phyloP scores from a whole-genome alignment of 2,888 invertebrate species.

The Seira ritae region DNA sequence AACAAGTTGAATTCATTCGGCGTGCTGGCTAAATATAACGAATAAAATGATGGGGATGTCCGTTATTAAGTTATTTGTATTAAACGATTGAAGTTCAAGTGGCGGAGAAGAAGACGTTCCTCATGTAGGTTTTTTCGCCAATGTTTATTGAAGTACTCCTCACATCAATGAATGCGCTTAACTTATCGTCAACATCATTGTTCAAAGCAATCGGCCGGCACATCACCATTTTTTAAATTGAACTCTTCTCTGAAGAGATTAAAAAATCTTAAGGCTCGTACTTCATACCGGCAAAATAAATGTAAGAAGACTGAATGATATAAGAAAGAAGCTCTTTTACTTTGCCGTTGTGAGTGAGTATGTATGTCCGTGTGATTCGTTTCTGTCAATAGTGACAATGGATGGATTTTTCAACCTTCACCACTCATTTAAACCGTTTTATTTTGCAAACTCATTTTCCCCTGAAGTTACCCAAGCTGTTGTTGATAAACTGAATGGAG shows the following conservation, averaged over 20 bases:
- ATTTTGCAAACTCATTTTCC: too few species aligned
- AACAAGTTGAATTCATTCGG: background rate
- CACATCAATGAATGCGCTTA: background rate
- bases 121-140: background rate
- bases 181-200: background rate
- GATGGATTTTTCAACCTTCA: too few species aligned
- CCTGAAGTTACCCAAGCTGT: too few species aligned
- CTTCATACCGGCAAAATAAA: background rate
- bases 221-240: background rate
- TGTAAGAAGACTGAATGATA: background rate
- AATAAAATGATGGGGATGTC: background rate
- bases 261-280: background rate
- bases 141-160: background rate
- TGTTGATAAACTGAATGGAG: too few species aligned
- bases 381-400: too few species aligned
- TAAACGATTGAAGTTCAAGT: constrained; percentile 4
- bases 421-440: too few species aligned
- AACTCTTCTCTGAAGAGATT: background rate
- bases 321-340: too few species aligned
- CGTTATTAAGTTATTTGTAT: constrained; percentile 11
- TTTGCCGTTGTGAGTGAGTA: too few species aligned
- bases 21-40: constrained; percentile 7
- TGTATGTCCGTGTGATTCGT: too few species aligned
- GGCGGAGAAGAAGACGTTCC: background rate
- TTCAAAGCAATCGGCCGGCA: background rate